These are phyloP conservation scores for Nixonia krombeini DNA, from an alignment of 1,140 invertebrate species.

Conservation along the genomic window DNA sequence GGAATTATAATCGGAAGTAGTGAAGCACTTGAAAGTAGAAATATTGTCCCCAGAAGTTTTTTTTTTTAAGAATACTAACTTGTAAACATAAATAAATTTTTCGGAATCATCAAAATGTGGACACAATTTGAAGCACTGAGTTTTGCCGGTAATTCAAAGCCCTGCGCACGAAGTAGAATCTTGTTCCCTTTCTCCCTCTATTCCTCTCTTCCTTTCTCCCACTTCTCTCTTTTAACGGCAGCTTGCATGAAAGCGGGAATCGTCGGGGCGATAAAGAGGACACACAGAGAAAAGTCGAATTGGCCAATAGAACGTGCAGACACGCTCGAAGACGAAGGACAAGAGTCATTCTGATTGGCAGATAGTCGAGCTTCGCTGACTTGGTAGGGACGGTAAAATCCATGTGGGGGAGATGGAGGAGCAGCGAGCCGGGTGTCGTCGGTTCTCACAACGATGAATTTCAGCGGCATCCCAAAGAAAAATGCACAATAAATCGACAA, in stretches of 20 bases:
- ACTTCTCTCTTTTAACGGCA: slow-evolving; percentile 16
- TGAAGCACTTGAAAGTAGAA: no score
- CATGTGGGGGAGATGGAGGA: slow-evolving; percentile 7
- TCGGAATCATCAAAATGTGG: no score
- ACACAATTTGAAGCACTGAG: no score
- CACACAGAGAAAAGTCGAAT: slow-evolving; percentile 26
- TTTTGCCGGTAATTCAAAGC: no score
- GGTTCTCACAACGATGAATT: slow-evolving; percentile 5
- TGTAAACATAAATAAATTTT: no score
- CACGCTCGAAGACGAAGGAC: slow-evolving; percentile 31
- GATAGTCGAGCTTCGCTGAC: neutral
- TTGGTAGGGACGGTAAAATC: slow-evolving; percentile 29
- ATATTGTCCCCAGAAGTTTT: no score
- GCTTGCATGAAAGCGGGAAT: slow-evolving; percentile 29
- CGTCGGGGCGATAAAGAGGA: slow-evolving; percentile 25
- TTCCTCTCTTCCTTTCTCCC: slow-evolving; percentile 3
- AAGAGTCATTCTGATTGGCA: slow-evolving; percentile 31
- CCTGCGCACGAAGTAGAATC: neutral
- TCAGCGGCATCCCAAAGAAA: neutral
- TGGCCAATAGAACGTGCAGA: slow-evolving; percentile 26
- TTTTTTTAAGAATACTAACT: no score
- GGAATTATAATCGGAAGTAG: no score
- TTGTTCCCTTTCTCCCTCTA: slow-evolving; percentile 1
- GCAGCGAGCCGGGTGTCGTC: slow-evolving; percentile 13
- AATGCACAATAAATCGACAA: neutral